phyloP scores from a whole-genome alignment of 2,797 vertebrate genomes.

The Sitta carolinensis region DNA sequence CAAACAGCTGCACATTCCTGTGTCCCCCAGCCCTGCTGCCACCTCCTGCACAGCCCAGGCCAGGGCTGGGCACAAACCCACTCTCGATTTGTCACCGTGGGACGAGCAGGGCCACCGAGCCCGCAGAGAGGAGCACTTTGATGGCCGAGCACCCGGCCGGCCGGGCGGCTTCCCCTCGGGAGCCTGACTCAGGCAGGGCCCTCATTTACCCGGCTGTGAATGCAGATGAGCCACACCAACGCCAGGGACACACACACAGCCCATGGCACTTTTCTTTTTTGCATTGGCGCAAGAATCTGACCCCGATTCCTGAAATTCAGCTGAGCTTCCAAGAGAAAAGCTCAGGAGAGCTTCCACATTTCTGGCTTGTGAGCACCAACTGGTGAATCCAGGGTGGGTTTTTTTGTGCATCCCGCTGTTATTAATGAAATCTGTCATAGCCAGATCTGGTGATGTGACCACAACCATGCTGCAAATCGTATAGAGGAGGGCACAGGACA shows the following conservation, averaged over 20 bases:
- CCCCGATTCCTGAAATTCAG: background rate
- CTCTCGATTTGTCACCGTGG: rapidly evolving
- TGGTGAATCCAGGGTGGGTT: background rate
- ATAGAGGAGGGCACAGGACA: rapidly evolving
- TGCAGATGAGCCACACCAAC: slow-evolving; percentile 32
- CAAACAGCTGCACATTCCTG: rapidly evolving
- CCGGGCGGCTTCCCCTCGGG: background rate
- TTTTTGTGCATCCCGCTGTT: background rate
- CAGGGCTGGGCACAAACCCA: background rate
- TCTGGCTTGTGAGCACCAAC: background rate
- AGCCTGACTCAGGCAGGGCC: slow-evolving; percentile 49
- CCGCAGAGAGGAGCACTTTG: background rate
- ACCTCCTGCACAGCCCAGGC: background rate
- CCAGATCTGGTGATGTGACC: background rate
- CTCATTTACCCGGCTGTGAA: slow-evolving; percentile 1
- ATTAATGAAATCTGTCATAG: background rate
- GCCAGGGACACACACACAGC: slow-evolving; percentile 10
- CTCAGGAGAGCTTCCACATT: background rate
- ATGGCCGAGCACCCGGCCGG: background rate
- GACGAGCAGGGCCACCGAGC: rapidly evolving
- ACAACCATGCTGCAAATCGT: background rate
- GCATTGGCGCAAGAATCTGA: background rate
- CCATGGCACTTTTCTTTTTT: slow-evolving; percentile 21
- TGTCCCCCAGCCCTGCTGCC: background rate
- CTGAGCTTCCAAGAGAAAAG: background rate